A percentile compares a stretch with the other conserved stretches of the same genome.
phyloP scores from a whole-genome alignment of 2,797 vertebrate genomes.

The Prunella strophiata region DNA sequence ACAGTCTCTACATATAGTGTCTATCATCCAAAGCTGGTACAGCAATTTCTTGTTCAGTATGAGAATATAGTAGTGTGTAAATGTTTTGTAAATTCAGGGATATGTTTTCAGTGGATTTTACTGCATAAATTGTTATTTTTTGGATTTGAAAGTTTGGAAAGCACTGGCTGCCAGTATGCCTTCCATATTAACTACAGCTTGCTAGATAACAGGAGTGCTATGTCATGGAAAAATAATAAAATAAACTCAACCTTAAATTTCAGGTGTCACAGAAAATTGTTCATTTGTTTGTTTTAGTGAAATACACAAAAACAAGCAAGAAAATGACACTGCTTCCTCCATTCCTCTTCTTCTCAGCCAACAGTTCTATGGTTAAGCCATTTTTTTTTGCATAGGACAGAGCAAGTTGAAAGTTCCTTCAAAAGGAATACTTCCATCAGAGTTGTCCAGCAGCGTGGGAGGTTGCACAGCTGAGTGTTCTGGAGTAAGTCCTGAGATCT shows the following conservation, averaged over 20 bases:
- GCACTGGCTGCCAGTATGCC: neutral
- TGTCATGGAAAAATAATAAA: neutral
- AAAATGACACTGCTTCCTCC: neutral
- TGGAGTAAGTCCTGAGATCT: fast-evolving
- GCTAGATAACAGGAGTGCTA: neutral
- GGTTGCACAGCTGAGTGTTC: neutral
- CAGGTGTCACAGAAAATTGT: neutral
- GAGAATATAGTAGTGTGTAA: neutral
- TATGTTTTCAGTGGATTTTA: neutral
- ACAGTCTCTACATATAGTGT: neutral
- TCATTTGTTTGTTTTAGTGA: neutral
- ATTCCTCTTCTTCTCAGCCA: neutral
- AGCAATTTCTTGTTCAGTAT: neutral
- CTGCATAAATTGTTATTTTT: neutral
- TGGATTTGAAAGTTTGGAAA: neutral
- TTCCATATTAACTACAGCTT: neutral
- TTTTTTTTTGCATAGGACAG: neutral
- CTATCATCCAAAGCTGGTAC: neutral
- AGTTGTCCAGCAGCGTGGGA: neutral
- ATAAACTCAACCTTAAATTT: neutral
- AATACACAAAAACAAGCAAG: neutral
- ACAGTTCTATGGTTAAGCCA: neutral
- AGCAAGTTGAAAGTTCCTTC: neutral
- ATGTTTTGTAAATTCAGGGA: neutral
- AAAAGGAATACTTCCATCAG: neutral